Evolutionary conservation across 1,140 invertebrate genomes (phyloP).

Genomic region (Trichonephila clavata): DNA sequence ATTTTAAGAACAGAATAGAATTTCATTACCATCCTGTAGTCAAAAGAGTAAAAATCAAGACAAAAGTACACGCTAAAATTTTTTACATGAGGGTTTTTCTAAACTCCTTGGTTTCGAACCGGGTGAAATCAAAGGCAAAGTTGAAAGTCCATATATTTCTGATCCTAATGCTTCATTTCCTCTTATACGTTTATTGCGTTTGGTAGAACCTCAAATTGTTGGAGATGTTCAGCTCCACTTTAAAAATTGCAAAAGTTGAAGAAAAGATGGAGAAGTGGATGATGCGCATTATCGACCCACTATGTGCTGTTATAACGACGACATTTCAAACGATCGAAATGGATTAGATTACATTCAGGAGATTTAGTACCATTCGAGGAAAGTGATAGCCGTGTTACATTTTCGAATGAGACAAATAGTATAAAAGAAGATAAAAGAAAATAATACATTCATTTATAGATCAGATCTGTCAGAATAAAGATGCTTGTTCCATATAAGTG

Average conservation of each 20-base stretch:
- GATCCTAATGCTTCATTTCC: too few relatives aligned
- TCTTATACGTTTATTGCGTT: too few relatives aligned
- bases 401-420: constrained; percentile 38
- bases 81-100: too few relatives aligned
- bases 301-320: background rate
- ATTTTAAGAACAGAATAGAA: background rate
- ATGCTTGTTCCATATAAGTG: constrained; percentile 20
- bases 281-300: background rate
- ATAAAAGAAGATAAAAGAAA: background rate
- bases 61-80: background rate
- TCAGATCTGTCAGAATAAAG: background rate
- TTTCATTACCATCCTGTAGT: background rate
- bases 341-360: background rate
- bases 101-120: background rate
- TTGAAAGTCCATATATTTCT: too few relatives aligned
- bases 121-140: background rate
- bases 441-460: background rate
- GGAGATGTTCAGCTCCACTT: too few relatives aligned
- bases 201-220: too few relatives aligned
- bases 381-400: constrained; percentile 11
- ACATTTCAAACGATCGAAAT: background rate
- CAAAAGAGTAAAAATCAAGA: constrained; percentile 22
- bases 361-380: constrained; percentile 49
- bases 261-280: too few relatives aligned
- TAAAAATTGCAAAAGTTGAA: too few relatives aligned